Conservation (phyloP, 1,140 invertebrate species). For the Himalopsyche phryganea region DNA sequence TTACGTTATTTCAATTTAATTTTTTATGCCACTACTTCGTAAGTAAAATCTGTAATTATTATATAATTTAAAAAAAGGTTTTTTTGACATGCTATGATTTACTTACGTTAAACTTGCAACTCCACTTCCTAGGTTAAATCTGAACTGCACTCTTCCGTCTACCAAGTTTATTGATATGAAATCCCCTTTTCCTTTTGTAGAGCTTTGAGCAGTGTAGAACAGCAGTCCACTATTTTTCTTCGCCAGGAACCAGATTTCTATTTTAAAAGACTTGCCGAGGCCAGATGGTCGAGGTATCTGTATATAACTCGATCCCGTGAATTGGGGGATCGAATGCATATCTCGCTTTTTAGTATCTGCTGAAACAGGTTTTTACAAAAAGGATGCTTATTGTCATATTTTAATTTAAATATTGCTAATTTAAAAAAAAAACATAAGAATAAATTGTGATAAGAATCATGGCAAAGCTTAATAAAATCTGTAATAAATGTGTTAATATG, state of each 20-base stretch:
- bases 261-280: constrained; percentile 71
- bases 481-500: too few species aligned
- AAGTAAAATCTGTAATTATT: too few species aligned
- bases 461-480: too few species aligned
- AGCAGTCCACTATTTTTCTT: constrained; percentile 74
- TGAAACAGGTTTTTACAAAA: too few species aligned
- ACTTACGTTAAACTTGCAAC: constrained; percentile 81
- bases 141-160: constrained; percentile 74
- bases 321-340: constrained; percentile 64
- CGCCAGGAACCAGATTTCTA: constrained; percentile 85
- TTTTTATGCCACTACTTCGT: too few species aligned
- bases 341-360: constrained; percentile 26
- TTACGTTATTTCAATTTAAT: too few species aligned
- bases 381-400: too few species aligned
- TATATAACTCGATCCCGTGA: constrained; percentile 72
- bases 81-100: too few species aligned
- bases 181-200: constrained; percentile 72
- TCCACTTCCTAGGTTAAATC: constrained; percentile 84
- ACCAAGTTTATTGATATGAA: constrained; percentile 82
- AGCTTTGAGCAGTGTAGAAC: constrained; percentile 78
- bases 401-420: too few species aligned
- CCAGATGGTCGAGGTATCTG: constrained; percentile 73
- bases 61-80: too few species aligned
- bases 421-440: too few species aligned
- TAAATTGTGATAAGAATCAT: too few species aligned